Evolutionary conservation across 2,797 vertebrate species (phyloP).

Genomic region (Danio aesculapii): DNA sequence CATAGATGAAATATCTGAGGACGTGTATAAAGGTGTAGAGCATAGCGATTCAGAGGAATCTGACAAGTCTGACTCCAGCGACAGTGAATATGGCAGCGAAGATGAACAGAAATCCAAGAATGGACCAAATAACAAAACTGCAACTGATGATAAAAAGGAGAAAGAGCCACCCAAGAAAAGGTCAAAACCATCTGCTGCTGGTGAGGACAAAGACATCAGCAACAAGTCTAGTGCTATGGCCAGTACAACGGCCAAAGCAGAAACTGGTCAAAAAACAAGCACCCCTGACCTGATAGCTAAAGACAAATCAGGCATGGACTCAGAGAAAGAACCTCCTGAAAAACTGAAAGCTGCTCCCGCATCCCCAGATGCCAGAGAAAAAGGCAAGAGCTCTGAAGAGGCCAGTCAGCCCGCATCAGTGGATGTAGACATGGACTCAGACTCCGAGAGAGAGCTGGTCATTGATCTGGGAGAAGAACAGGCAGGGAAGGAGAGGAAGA

Average conservation of each 20-base stretch:
- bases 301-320: slow-evolving; percentile 79
- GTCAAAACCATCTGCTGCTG: slow-evolving; percentile 75
- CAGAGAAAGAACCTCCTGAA: slow-evolving; percentile 84
- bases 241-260: slow-evolving; percentile 52
- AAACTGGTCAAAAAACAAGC: slow-evolving; percentile 44
- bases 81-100: slow-evolving; percentile 91
- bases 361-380: slow-evolving; percentile 79
- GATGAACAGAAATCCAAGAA: slow-evolving; percentile 91
- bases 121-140: slow-evolving; percentile 64
- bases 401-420: slow-evolving; percentile 79
- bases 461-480: slow-evolving; percentile 97
- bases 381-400: slow-evolving; percentile 86
- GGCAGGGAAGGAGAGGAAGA: slow-evolving; percentile 87
- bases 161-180: slow-evolving; percentile 83
- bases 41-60: slow-evolving; percentile 97
- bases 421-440: slow-evolving; percentile 88
- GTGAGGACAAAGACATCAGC: slow-evolving; percentile 82
- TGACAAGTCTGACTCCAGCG: slow-evolving; percentile 94
- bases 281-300: slow-evolving; percentile 72
- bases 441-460: slow-evolving; percentile 96
- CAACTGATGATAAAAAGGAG: slow-evolving; percentile 76
- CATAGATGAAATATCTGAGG: slow-evolving; percentile 96
- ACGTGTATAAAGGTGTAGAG: slow-evolving; percentile 91
- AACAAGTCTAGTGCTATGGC: slow-evolving; percentile 68
- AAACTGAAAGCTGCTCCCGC: slow-evolving; percentile 79